Percentiles rank a stretch among this genome's conserved stretches.
Conservation (phyloP, 2,888 invertebrate genomes). For the Helobdella robusta region DNA sequence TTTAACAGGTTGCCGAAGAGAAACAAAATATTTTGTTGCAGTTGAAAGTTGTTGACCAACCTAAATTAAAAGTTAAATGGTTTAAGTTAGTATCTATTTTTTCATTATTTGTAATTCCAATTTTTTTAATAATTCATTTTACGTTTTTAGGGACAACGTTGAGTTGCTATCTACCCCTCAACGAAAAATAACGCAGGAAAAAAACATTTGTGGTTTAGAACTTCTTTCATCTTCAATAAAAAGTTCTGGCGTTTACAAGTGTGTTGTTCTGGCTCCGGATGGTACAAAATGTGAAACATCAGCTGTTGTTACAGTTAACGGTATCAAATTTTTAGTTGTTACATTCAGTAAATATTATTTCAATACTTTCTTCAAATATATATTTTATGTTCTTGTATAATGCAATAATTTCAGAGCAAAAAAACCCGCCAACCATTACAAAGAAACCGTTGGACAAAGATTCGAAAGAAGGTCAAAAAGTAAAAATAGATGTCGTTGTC, state of each 20-base stretch:
- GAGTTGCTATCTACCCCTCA: slow-evolving; percentile 67
- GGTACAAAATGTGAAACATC: neutral
- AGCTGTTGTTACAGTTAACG: slow-evolving; percentile 9
- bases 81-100: slow-evolving; percentile 58
- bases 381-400: too few species aligned
- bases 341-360: too few species aligned
- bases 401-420: slow-evolving; percentile 39
- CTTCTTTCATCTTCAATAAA: slow-evolving; percentile 37
- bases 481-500: slow-evolving; percentile 55
- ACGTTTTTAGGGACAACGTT: slow-evolving; percentile 61
- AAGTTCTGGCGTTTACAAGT: slow-evolving; percentile 44
- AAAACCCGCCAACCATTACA: slow-evolving; percentile 43
- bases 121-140: neutral
- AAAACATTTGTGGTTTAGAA: slow-evolving; percentile 41
- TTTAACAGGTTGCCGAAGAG: slow-evolving; percentile 29
- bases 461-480: slow-evolving; percentile 43
- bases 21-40: slow-evolving; percentile 32
- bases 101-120: neutral
- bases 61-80: slow-evolving; percentile 80
- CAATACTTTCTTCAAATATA: too few species aligned
- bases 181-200: slow-evolving; percentile 64
- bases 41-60: slow-evolving; percentile 66
- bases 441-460: slow-evolving; percentile 42
- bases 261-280: slow-evolving; percentile 28
- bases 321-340: neutral